Percentiles rank a stretch among this genome's conserved stretches.
phyloP scores from a whole-genome alignment of 1,140 invertebrate species.

The Micrasema longulum region DNA sequence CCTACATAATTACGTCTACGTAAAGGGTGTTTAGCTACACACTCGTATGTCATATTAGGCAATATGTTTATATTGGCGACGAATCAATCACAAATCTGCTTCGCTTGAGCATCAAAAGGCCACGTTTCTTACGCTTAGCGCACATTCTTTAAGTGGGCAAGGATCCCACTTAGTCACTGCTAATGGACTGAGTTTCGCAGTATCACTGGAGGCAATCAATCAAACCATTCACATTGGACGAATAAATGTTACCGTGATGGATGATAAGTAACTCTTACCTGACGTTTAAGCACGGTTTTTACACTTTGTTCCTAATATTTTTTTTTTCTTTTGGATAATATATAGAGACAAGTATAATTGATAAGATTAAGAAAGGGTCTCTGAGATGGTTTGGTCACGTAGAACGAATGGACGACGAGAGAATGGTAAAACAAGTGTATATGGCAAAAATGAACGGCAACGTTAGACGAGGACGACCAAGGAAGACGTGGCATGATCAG shows the following conservation, averaged over 20 bases:
- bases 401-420: no score
- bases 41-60: not conserved
- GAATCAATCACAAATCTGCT: conserved; percentile 24
- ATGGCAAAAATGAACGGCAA: no score
- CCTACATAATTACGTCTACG: no score
- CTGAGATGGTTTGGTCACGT: no score
- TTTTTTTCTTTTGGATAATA: no score
- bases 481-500: no score
- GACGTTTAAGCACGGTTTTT: conserved; percentile 26
- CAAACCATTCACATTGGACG: conserved; percentile 20
- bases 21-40: no score
- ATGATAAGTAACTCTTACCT: conserved; percentile 44
- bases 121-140: conserved; percentile 8
- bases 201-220: conserved; percentile 42
- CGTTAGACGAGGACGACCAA: no score
- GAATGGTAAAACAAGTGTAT: no score
- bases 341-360: no score
- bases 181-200: conserved; percentile 43
- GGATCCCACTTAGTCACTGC: conserved; percentile 32
- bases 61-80: conserved; percentile 6
- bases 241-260: conserved; percentile 42
- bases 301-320: no score
- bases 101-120: conserved; percentile 23
- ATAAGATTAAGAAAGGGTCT: no score
- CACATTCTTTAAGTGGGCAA: conserved; percentile 30